Percentiles rank a stretch among this genome's conserved stretches.
These are phyloP conservation scores for Sebastiscus tertius DNA, from an alignment of 2,797 vertebrate species.

Conservation along the genomic window DNA sequence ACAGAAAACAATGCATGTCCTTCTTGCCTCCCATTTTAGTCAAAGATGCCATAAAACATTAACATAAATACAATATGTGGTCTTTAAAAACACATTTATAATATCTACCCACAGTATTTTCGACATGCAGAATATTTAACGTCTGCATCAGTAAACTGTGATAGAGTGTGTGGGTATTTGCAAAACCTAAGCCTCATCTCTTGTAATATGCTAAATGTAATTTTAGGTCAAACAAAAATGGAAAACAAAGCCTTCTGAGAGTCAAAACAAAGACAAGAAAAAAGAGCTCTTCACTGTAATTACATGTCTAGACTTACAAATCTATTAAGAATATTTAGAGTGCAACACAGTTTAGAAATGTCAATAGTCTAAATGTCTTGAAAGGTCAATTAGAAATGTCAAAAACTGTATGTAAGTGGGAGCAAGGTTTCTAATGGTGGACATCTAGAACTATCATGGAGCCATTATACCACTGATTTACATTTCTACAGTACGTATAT, in stretches of 20 bases:
- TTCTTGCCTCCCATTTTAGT: conserved; percentile 23
- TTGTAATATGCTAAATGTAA: not conserved
- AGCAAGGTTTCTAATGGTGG: not conserved
- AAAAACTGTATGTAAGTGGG: conserved; percentile 28
- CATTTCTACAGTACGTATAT: not conserved
- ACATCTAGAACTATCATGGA: not conserved
- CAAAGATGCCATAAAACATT: conserved; percentile 25
- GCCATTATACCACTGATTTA: not conserved
- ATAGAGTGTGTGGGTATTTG: not conserved
- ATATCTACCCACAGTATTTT: conserved; percentile 3
- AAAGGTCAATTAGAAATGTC: conserved; percentile 57
- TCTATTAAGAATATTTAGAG: conserved; percentile 32
- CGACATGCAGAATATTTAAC: conserved; percentile 2
- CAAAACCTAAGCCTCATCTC: not conserved
- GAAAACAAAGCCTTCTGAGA: not conserved
- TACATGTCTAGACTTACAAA: conserved; percentile 36
- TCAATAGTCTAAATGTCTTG: conserved; percentile 53
- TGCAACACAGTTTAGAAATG: conserved; percentile 43
- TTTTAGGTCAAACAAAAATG: not conserved
- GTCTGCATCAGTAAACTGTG: not conserved
- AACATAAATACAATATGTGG: not conserved
- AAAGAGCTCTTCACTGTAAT: conserved; percentile 16
- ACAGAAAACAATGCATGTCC: conserved; percentile 60
- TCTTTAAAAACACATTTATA: conserved; percentile 16
- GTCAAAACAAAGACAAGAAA: conserved; percentile 2